phyloP scores from a whole-genome alignment of 2,888 invertebrate genomes.

The Calameuta idolon region DNA sequence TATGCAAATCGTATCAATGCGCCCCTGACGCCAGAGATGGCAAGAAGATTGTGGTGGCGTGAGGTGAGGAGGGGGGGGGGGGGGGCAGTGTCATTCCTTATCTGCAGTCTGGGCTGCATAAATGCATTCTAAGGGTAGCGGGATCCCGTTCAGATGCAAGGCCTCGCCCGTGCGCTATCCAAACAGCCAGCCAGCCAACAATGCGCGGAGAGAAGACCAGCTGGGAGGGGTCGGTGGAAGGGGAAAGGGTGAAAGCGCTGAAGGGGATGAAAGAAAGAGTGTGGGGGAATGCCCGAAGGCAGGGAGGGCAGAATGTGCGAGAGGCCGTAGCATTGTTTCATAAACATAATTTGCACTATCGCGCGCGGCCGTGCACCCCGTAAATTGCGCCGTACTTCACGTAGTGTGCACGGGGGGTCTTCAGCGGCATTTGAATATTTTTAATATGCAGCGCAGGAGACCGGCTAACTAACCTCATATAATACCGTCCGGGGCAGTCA shows the following conservation, averaged over 20 bases:
- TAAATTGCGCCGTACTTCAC: constrained; percentile 40
- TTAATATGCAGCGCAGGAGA: constrained; percentile 61
- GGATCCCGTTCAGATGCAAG: constrained; percentile 31
- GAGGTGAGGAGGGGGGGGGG: no score
- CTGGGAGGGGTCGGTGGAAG: not conserved
- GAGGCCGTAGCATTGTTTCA: constrained; percentile 48
- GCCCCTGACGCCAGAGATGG: constrained; percentile 35
- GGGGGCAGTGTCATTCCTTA: constrained; percentile 53
- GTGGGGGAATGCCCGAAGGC: constrained; percentile 5
- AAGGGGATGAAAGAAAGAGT: constrained; percentile 11
- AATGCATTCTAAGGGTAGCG: constrained; percentile 50
- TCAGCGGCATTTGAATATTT: constrained; percentile 57
- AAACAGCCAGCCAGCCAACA: constrained; percentile 1
- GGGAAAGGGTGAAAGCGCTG: not conserved
- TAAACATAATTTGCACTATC: constrained; percentile 58
- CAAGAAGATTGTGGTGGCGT: constrained; percentile 34
- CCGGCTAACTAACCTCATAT: constrained; percentile 59
- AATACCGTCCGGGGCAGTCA: constrained; percentile 36
- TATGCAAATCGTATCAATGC: constrained; percentile 17
- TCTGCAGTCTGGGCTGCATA: constrained; percentile 51
- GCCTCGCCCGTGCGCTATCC: constrained; percentile 19
- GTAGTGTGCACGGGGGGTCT: not conserved
- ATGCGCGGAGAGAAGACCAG: not conserved
- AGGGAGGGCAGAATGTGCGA: not conserved
- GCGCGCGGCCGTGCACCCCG: constrained; percentile 39